A percentile compares a stretch with the other conserved stretches of the same genome.
Evolutionary conservation across 2,797 vertebrate species (phyloP).

Genomic region (Neosalanx taihuensis): DNA sequence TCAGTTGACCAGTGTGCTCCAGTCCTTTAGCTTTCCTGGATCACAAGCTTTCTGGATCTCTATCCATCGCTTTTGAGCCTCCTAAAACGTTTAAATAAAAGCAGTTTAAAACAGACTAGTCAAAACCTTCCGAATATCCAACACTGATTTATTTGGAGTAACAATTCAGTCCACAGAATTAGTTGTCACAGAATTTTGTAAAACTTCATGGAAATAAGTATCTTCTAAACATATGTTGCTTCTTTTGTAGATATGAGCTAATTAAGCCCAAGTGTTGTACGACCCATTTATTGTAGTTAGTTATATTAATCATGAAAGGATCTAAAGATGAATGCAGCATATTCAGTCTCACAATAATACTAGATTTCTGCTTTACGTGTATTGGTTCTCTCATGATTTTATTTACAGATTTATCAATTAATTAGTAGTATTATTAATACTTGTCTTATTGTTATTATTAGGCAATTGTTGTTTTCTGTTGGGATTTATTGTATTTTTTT

Average conservation of each 20-base stretch:
- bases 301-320: not conserved
- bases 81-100: constrained; percentile 8
- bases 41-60: not conserved
- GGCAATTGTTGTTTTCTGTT: not conserved
- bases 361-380: not conserved
- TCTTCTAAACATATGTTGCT: not conserved
- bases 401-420: not conserved
- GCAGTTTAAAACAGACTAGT: constrained; percentile 2
- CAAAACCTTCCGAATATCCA: not conserved
- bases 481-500: no score
- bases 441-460: not conserved
- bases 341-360: not conserved
- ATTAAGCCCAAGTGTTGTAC: no score
- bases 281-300: not conserved
- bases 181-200: not conserved
- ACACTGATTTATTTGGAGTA: constrained; percentile 8
- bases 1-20: not conserved
- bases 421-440: not conserved
- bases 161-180: not conserved
- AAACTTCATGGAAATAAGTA: not conserved
- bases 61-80: constrained; percentile 9
- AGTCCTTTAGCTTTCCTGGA: not conserved
- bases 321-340: no score
- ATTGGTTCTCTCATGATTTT: not conserved
- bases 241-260: not conserved